phyloP scores from a whole-genome alignment of 53 echinoderm and acorn worm species.

The Stichopus horrens region DNA sequence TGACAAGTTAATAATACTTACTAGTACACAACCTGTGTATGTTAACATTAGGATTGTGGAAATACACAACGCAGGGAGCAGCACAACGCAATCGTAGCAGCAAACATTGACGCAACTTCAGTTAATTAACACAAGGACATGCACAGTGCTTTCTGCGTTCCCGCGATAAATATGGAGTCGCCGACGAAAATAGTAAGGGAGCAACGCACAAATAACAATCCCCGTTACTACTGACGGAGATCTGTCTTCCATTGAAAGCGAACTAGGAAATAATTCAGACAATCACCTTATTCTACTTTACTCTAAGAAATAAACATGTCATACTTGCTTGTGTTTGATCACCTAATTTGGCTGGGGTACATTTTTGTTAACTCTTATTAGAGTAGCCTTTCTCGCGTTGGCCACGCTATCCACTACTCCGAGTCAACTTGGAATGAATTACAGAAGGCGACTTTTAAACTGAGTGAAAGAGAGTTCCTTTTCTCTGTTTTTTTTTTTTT shows the following conservation, averaged over 20 bases:
- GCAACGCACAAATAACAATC: background rate
- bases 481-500: too few species aligned
- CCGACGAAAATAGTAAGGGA: background rate
- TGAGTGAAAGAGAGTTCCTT: too few species aligned
- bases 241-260: background rate
- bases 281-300: too few species aligned
- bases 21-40: background rate
- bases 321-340: too few species aligned
- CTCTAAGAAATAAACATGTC: too few species aligned
- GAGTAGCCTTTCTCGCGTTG: too few species aligned
- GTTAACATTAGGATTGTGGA: background rate
- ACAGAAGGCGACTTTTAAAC: too few species aligned
- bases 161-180: background rate
- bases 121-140: background rate
- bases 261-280: background rate
- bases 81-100: background rate
- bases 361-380: too few species aligned
- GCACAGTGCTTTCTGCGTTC: background rate
- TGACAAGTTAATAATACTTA: background rate
- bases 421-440: too few species aligned
- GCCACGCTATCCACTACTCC: too few species aligned
- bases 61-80: background rate
- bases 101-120: background rate
- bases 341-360: too few species aligned
- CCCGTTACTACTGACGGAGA: background rate